Base-by-base conservation (phyloP, 2,888 invertebrate species). In the Rhodophaea formosa region DNA sequence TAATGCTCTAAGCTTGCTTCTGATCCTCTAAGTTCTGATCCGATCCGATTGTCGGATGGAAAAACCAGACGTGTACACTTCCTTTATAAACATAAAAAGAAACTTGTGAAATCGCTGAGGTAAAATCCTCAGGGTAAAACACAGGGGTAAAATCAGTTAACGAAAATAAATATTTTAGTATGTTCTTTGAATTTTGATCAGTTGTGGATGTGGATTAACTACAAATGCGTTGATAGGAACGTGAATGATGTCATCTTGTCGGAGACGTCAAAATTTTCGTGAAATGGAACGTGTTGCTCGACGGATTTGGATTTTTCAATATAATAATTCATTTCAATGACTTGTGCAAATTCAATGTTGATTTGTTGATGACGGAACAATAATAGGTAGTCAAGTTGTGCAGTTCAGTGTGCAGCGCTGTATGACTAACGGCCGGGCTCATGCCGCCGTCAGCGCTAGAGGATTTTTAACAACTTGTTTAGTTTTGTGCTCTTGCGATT, bases 341-440 rank as follows among this genome's bases (percentile, higher is more conserved):
- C 88, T 88, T 83, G 89, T 88, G 77, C 82, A 88, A 87, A 86
- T 86, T 86, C 77, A 82, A 78, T 84, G 78, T 79, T 79, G 77
- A 76, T 74, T 75, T 78, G 69, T 71, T 73, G 68, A 68, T 78
- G 77, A 79, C 73, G 71, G 66, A 74, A 70, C 72, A 71, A 70
- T 71, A 71, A 70, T 71, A 76, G 67, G 75, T 61, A 67, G 65
- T 67, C 30, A 49, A 67, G 63, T 62, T 58, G 56, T 62, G 53
- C 58, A 53, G 54, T 39, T 39, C 39, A 67, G 63, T 58, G 56
- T 62, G 54, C 58, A 53, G 54, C 49, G 61, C 53, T 59, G 57
- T 63, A 59, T n/a, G 56, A 67, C 61, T 62, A 60, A 67, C 60
- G 66, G 60, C 67, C 68, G 73, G 64, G 74, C 76, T 78, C 68